Conservation (phyloP, 53 echinoderm and acorn worm genomes). For the Glandiceps talaboti region DNA sequence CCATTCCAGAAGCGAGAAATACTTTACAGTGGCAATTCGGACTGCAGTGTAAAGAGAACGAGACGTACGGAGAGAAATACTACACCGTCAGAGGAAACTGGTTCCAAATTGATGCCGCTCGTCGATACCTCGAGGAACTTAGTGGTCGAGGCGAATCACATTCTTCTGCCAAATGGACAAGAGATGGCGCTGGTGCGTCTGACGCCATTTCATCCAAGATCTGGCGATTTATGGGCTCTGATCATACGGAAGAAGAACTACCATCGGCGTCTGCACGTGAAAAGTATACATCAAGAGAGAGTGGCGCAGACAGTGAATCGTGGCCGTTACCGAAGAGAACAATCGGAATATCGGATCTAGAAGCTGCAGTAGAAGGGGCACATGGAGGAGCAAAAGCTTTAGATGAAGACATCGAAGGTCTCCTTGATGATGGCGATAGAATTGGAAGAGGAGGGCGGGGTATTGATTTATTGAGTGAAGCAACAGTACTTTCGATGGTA, state of each 20-base stretch:
- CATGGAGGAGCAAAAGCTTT: background rate
- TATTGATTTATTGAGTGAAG: background rate
- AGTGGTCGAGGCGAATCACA: background rate
- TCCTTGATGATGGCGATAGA: background rate
- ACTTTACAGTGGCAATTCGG: background rate
- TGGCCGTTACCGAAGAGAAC: too few species aligned
- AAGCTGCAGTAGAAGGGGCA: background rate
- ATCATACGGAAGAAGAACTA: background rate
- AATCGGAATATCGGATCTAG: background rate
- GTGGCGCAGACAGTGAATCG: background rate
- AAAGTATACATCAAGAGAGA: background rate
- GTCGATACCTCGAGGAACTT: background rate
- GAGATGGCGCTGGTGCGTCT: background rate
- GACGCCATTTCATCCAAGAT: background rate
- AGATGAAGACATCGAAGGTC: background rate
- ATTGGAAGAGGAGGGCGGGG: background rate
- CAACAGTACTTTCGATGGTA: background rate
- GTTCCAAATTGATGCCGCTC: background rate
- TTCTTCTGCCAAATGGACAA: background rate
- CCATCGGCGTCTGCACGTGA: background rate
- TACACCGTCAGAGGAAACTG: background rate
- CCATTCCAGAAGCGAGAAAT: background rate
- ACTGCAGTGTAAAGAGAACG: background rate
- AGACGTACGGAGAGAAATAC: background rate
- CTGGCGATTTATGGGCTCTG: background rate